A percentile compares a stretch with the other conserved stretches of the same genome.
These are phyloP conservation scores for Bugula neritina DNA, from an alignment of 2,888 invertebrate species.

Conservation along the genomic window DNA sequence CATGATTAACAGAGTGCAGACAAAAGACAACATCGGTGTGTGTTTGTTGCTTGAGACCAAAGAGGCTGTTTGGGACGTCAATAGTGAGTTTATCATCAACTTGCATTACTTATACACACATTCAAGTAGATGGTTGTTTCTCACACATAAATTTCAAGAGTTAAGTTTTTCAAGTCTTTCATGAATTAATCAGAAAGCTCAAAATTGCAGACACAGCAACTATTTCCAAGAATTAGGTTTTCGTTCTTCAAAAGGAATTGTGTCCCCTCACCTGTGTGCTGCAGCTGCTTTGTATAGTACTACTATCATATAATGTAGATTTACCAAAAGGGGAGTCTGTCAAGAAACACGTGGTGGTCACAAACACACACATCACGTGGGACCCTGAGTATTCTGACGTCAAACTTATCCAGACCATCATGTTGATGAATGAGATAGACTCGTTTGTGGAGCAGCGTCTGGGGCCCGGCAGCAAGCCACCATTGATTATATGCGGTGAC, in stretches of 20 bases:
- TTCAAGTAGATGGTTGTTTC: background rate
- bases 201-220: no score
- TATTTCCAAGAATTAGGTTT: no score
- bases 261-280: background rate
- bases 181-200: no score
- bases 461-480: constrained; percentile 50
- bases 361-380: constrained; percentile 99
- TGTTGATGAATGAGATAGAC: constrained; percentile 89
- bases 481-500: constrained; percentile 90
- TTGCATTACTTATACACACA: background rate
- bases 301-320: constrained; percentile 42
- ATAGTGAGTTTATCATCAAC: constrained; percentile 31
- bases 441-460: constrained; percentile 56
- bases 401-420: constrained; percentile 97
- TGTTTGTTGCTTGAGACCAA: constrained; percentile 91
- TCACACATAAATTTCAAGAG: no score
- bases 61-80: constrained; percentile 68
- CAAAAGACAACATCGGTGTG: constrained; percentile 95
- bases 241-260: background rate
- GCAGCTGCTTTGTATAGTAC: background rate
- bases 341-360: constrained; percentile 68
- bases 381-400: constrained; percentile 99
- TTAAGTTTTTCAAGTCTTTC: no score
- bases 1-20: constrained; percentile 97
- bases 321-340: constrained; percentile 64